A percentile compares a stretch with the other conserved stretches of the same genome.
These are phyloP conservation scores for Drosophila saltans DNA, from an alignment of 1,140 invertebrate genomes.

Conservation along the genomic window DNA sequence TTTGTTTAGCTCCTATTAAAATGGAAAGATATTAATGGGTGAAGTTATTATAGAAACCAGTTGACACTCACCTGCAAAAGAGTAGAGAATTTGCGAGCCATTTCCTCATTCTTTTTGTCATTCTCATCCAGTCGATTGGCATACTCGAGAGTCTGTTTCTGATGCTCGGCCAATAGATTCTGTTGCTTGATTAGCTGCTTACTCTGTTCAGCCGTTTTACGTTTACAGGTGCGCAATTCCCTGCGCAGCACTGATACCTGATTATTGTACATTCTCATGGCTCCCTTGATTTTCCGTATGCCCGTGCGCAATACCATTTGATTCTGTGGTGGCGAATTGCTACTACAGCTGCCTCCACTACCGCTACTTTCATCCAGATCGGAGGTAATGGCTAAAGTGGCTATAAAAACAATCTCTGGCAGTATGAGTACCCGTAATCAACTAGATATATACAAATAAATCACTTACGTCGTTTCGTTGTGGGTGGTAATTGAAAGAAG, in stretches of 20 bases:
- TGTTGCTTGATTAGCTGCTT: slow-evolving; percentile 93
- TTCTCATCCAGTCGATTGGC: slow-evolving; percentile 92
- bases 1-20: slow-evolving; percentile 90
- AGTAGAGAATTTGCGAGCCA: slow-evolving; percentile 93
- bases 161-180: slow-evolving; percentile 89
- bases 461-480: slow-evolving; percentile 72
- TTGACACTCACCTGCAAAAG: slow-evolving; percentile 88
- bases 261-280: slow-evolving; percentile 93
- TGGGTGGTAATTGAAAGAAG: slow-evolving; percentile 84
- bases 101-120: slow-evolving; percentile 95
- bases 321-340: slow-evolving; percentile 88
- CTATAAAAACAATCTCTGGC: slow-evolving; percentile 15
- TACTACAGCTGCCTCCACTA: slow-evolving; percentile 84
- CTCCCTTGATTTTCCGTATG: slow-evolving; percentile 93
- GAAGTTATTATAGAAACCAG: background rate
- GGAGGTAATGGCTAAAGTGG: slow-evolving; percentile 64
- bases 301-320: slow-evolving; percentile 93
- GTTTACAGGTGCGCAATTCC: slow-evolving; percentile 90
- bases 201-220: slow-evolving; percentile 91
- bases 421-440: too few species aligned
- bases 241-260: slow-evolving; percentile 89
- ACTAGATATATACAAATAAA: too few species aligned
- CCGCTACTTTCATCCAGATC: slow-evolving; percentile 84
- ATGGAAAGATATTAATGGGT: slow-evolving; percentile 4
- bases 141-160: slow-evolving; percentile 91